Evolutionary conservation across 2,113 vertebrate species (phyloP).

Genomic region (Bungarus multicinctus): DNA sequence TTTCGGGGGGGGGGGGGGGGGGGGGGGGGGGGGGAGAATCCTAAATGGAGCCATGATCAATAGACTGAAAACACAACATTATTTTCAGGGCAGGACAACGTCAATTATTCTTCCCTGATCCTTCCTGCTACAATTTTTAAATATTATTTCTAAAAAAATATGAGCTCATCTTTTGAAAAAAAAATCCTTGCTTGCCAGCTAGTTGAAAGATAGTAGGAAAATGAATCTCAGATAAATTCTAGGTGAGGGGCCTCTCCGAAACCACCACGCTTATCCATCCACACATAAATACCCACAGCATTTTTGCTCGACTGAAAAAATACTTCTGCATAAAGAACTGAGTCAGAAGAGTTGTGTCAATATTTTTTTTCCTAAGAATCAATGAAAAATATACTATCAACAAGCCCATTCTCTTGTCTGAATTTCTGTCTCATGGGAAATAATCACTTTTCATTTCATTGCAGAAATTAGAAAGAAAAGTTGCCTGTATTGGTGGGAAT

Average conservation of each 20-base stretch:
- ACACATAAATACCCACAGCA: not conserved
- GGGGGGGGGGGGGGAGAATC: slow-evolving; percentile 23
- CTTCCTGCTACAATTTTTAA: not conserved
- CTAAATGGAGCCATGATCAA: slow-evolving; percentile 34
- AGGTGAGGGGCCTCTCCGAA: not conserved
- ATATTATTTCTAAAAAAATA: not conserved
- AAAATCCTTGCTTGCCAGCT: not conserved
- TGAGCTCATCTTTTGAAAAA: not conserved
- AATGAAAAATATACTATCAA: not conserved
- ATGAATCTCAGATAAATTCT: not conserved
- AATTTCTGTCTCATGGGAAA: slow-evolving; percentile 12
- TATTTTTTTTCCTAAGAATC: not conserved
- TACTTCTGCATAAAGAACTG: not conserved
- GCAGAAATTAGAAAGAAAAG: not conserved
- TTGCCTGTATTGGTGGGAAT: not conserved
- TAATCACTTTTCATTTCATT: not conserved
- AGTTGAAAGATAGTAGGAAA: not conserved
- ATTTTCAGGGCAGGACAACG: not conserved
- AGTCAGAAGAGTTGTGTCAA: not conserved
- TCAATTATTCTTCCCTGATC: not conserved
- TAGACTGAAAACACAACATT: slow-evolving; percentile 49
- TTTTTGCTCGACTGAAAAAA: not conserved
- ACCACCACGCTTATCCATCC: not conserved
- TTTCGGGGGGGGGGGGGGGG: slow-evolving; percentile 9
- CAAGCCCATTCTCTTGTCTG: slow-evolving; percentile 19